Conservation (phyloP, 2,113 vertebrate species). For the Microtus pennsylvanicus region DNA sequence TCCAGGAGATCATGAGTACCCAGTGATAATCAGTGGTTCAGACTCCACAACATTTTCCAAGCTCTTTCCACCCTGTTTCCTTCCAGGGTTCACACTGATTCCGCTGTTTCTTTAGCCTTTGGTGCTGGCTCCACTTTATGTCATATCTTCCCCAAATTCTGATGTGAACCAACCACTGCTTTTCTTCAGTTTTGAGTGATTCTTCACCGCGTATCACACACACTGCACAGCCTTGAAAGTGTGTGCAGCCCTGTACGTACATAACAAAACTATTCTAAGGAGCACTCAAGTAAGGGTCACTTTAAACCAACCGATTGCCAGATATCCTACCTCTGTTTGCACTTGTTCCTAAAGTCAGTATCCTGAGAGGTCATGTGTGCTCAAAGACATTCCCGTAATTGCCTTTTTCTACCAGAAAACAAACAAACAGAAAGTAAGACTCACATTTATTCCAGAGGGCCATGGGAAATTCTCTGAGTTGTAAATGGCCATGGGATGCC, state of each 20-base stretch:
- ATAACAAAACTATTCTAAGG: neutral
- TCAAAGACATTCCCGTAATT: neutral
- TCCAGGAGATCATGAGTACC: neutral
- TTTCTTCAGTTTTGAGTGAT: neutral
- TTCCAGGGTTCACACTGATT: neutral
- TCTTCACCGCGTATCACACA: neutral
- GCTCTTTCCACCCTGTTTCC: neutral
- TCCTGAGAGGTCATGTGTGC: neutral
- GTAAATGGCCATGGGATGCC: neutral
- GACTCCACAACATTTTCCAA: neutral
- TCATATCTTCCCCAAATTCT: neutral
- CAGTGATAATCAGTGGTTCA: neutral
- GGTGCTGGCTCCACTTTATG: neutral
- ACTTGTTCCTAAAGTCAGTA: neutral
- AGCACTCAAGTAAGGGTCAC: neutral
- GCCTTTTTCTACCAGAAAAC: neutral
- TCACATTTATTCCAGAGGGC: neutral
- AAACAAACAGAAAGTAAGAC: neutral
- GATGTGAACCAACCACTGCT: neutral
- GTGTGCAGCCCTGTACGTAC: neutral
- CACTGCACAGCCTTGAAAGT: neutral
- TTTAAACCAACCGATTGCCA: neutral
- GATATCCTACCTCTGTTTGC: neutral
- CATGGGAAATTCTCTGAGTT: neutral
- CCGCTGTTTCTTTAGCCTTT: neutral